phyloP scores from a whole-genome alignment of 2,113 vertebrate species.

The Probosciger aterrimus region DNA sequence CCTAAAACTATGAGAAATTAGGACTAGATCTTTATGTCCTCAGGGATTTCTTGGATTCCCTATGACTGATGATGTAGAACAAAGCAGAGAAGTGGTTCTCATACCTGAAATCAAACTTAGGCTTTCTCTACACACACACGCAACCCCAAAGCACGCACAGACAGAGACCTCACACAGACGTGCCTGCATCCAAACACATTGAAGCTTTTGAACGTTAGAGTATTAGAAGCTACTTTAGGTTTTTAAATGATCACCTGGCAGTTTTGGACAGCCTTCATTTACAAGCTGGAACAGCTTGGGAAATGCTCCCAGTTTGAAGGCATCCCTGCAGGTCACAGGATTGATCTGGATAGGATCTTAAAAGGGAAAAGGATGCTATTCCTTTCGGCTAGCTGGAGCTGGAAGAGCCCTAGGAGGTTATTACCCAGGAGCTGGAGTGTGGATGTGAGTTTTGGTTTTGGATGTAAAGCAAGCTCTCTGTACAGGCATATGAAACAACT shows the following conservation, averaged over 20 bases:
- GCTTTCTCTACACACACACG: background rate
- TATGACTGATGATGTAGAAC: background rate
- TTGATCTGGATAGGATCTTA: background rate
- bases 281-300: background rate
- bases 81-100: background rate
- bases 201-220: background rate
- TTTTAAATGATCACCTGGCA: background rate
- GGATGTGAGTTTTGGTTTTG: background rate
- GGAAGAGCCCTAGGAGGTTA: background rate
- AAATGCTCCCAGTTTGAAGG: background rate
- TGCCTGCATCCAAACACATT: background rate
- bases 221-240: background rate
- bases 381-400: background rate
- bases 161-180: background rate
- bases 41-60: background rate
- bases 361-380: background rate
- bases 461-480: background rate
- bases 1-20: background rate
- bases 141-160: fast-evolving
- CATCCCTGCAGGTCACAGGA: background rate
- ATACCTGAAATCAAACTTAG: background rate
- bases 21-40: background rate
- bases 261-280: background rate
- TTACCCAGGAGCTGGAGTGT: background rate
- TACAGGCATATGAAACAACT: background rate